A percentile compares a stretch with the other conserved stretches of the same genome.
These are phyloP conservation scores for Drosophila bunnanda DNA, from an alignment of 2,888 invertebrate genomes.

Conservation along the genomic window DNA sequence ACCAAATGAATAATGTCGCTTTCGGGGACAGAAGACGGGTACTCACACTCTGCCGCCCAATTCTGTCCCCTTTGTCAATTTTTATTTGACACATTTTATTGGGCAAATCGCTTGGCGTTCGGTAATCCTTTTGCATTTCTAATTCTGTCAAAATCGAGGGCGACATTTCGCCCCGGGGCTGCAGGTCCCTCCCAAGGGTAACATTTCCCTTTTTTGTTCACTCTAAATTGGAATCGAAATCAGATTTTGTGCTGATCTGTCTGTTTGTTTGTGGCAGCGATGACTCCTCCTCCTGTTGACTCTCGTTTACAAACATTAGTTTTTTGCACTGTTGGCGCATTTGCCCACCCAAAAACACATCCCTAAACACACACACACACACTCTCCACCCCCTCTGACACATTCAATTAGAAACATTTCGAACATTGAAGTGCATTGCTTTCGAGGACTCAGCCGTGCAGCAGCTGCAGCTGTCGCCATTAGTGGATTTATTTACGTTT, in stretches of 20 bases:
- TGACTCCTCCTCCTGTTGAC: slow-evolving; percentile 34
- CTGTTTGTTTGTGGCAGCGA: slow-evolving; percentile 24
- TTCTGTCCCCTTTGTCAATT: slow-evolving; percentile 52
- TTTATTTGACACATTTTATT: slow-evolving; percentile 74
- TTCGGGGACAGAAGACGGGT: background rate
- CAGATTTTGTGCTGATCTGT: slow-evolving; percentile 37
- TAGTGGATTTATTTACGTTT: slow-evolving; percentile 34
- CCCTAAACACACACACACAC: background rate
- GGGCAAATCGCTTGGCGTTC: slow-evolving; percentile 54
- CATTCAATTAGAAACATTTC: slow-evolving; percentile 44
- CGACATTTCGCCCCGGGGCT: slow-evolving; percentile 46
- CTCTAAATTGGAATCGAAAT: slow-evolving; percentile 54
- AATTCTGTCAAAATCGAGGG: slow-evolving; percentile 53
- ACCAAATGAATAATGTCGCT: slow-evolving; percentile 56
- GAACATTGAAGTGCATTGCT: slow-evolving; percentile 32
- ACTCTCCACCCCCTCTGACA: background rate
- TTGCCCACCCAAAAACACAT: background rate
- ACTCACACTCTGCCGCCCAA: slow-evolving; percentile 32
- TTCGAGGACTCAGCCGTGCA: slow-evolving; percentile 11
- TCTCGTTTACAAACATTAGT: slow-evolving; percentile 43
- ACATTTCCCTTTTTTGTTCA: slow-evolving; percentile 38
- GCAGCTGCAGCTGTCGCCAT: slow-evolving; percentile 34
- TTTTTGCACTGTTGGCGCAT: slow-evolving; percentile 35
- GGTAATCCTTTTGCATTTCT: slow-evolving; percentile 60
- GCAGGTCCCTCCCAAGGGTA: slow-evolving; percentile 51